Evolutionary conservation across 2,113 vertebrate genomes (phyloP).

Genomic region (Siphamia tubifer): DNA sequence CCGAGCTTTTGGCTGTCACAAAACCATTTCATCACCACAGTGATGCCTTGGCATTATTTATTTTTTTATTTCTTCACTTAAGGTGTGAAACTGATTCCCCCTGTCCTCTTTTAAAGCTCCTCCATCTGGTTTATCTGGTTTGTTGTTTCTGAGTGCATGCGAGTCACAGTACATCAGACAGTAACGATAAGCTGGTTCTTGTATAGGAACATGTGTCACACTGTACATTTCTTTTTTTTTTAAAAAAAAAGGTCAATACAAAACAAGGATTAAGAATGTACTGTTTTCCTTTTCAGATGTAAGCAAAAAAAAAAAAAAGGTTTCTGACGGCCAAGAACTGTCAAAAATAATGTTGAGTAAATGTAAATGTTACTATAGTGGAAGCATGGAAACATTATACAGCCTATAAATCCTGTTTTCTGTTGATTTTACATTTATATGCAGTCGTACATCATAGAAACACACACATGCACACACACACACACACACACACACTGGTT

Average conservation of each 20-base stretch:
- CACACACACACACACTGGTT: too few relatives aligned
- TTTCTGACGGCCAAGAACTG: background rate
- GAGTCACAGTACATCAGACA: background rate
- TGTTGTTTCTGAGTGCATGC: background rate
- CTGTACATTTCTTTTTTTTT: background rate
- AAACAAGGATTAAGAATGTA: constrained; percentile 17
- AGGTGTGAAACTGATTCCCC: constrained; percentile 47
- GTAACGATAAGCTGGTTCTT: background rate
- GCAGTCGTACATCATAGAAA: too few relatives aligned
- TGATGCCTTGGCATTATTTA: background rate
- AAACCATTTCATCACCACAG: constrained; percentile 12
- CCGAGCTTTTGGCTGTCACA: constrained; percentile 8
- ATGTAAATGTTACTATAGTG: background rate
- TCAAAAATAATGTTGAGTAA: background rate
- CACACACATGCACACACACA: too few relatives aligned
- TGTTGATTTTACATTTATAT: background rate
- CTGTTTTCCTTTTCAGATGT: background rate
- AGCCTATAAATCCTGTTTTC: background rate
- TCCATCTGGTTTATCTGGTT: constrained; percentile 42
- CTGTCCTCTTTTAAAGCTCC: constrained; percentile 14
- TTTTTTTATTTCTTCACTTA: background rate
- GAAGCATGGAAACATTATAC: background rate
- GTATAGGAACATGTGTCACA: constrained; percentile 2
- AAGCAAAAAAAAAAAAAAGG: background rate
- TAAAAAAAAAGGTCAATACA: constrained; percentile 33